Conservation (phyloP, 2,888 invertebrate species). For the Ophion obscuratus region DNA sequence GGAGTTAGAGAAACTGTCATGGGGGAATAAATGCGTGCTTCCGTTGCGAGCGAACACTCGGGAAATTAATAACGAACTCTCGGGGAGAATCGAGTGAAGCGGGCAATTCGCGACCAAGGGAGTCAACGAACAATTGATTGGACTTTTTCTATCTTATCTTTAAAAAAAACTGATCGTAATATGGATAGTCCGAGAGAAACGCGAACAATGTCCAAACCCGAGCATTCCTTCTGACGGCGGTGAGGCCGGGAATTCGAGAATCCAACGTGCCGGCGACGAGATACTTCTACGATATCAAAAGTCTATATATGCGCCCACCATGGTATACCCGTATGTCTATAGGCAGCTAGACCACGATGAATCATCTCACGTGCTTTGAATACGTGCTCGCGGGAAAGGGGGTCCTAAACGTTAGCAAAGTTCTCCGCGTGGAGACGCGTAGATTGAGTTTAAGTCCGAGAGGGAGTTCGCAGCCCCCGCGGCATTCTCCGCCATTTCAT, state of each 20-base stretch:
- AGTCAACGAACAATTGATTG: slow-evolving; percentile 6
- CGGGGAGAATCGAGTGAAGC: slow-evolving; percentile 2
- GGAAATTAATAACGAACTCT: slow-evolving; percentile 50
- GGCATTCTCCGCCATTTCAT: slow-evolving; percentile 33
- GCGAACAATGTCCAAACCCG: background rate
- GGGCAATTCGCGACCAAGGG: background rate
- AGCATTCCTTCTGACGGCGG: background rate
- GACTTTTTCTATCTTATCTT: background rate
- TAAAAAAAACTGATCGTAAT: background rate
- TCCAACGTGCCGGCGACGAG: background rate
- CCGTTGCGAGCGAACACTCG: background rate
- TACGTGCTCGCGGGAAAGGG: slow-evolving; percentile 23
- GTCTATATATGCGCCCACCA: background rate
- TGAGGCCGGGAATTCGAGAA: background rate
- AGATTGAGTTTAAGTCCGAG: slow-evolving; percentile 51
- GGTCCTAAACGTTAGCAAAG: slow-evolving; percentile 38
- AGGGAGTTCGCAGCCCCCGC: slow-evolving; percentile 23
- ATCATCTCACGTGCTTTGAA: slow-evolving; percentile 56
- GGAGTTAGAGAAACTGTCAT: slow-evolving; percentile 19
- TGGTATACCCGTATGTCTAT: slow-evolving; percentile 4
- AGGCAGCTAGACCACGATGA: slow-evolving; percentile 8
- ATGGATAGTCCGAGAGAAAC: background rate
- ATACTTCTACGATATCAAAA: slow-evolving; percentile 21
- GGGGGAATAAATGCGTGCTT: slow-evolving; percentile 27
- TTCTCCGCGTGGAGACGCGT: slow-evolving; percentile 37